These are phyloP conservation scores for Phalera bucephala DNA, from an alignment of 2,888 invertebrate genomes.

Conservation along the genomic window DNA sequence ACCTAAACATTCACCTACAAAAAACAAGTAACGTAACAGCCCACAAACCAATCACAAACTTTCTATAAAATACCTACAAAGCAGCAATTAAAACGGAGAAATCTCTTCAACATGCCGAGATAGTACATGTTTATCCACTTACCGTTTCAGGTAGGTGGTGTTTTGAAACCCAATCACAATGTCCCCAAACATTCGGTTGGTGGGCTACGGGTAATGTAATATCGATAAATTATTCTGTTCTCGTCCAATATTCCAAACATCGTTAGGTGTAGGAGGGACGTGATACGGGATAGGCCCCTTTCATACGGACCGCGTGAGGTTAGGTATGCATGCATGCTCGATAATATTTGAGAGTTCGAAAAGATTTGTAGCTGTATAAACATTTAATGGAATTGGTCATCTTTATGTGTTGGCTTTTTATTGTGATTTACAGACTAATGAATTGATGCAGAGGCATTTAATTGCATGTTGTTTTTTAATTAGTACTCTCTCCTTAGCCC, in stretches of 20 bases:
- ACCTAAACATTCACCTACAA: too few relatives aligned
- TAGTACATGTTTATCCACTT: conserved; percentile 39
- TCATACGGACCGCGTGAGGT: conserved; percentile 7
- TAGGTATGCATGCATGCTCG: not conserved
- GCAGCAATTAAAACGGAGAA: not conserved
- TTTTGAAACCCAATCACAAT: conserved; percentile 45
- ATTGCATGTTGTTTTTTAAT: too few relatives aligned
- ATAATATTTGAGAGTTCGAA: not conserved
- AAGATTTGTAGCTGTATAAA: too few relatives aligned
- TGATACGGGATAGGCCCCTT: conserved; percentile 19
- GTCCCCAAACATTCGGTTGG: conserved; percentile 37
- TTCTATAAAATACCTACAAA: conserved; percentile 1
- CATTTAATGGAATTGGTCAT: too few relatives aligned
- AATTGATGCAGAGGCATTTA: too few relatives aligned
- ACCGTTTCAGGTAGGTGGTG: conserved; percentile 28
- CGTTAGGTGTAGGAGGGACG: conserved; percentile 34
- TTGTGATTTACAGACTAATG: too few relatives aligned
- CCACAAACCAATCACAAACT: not conserved
- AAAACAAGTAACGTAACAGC: too few relatives aligned
- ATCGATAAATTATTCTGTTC: conserved; percentile 59
- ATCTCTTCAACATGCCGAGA: conserved; percentile 2
- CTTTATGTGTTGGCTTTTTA: too few relatives aligned
- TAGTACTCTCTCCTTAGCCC: too few relatives aligned
- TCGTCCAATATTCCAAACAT: conserved; percentile 41
- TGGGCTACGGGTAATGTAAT: conserved; percentile 38